Evolutionary conservation across 2,888 invertebrate genomes (phyloP), one percentile per base, ranked within the genome.

Genomic region (Eilema griseolum): DNA sequence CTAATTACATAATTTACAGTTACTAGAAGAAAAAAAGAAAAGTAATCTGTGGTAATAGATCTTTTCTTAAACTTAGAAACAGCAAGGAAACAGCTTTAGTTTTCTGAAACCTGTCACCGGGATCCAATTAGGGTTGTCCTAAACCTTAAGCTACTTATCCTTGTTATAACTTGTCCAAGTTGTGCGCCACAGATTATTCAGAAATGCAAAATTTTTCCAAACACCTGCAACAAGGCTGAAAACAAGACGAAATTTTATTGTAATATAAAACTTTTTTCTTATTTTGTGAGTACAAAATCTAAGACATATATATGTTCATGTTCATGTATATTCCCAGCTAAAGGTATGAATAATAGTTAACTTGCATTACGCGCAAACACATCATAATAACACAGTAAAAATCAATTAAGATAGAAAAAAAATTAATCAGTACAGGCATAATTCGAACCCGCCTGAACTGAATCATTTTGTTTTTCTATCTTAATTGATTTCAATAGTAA

Each of bases 141-240:
- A 63, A 75, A 61, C 69, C 70, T 69, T 61, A 61, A 67, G 61
- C 26, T 59, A 52, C 61, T 76, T 73, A 71, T 66, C 66, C 67
- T 67, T 69, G 69, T 70, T 65, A 20, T 26, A 70, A 60, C 26
- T 68, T 70, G 28, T 68, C 46, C 41, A 57, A 59, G 52, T 71
- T 59, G 63, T 52, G 46, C 24, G 46, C 31, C 33, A 28, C 62
- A 78, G 66, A 71, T 79, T 73, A 81, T 46, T 73, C 16, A 65
- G 73, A 70, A 75, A 75, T 73, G 66, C 61, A 69, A 70, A 79
- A 79, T 69, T 76, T 69, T 16, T n/a, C 10, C 28, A 23, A 72
- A 72, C 76, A 80, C 70, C 79, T 78, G 76, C 71, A 78, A 59
- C 73, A 62, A 52, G 24, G 23, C 23, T 16, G 5, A 31, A 59